Conservation (phyloP, 2,113 vertebrate species). For the Bambusicola thoracicus region DNA sequence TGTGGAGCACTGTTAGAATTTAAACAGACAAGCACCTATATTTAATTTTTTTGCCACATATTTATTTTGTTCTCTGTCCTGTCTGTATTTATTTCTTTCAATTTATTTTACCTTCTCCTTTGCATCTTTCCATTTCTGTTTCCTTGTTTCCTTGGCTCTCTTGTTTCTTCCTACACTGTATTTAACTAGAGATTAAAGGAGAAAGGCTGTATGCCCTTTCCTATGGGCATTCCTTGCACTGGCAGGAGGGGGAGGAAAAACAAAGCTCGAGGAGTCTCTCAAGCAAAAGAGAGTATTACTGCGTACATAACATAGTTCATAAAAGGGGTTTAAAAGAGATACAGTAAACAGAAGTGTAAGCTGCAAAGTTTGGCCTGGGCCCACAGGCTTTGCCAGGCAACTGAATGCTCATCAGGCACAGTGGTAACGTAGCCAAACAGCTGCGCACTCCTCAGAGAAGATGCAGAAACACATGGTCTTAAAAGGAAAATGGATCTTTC, state of each 20-base stretch:
- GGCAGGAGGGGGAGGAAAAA: background rate
- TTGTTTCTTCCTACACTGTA: background rate
- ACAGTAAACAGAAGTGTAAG: background rate
- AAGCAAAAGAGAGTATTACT: constrained; percentile 1
- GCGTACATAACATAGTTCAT: background rate
- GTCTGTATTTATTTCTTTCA: background rate
- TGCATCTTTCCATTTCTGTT: background rate
- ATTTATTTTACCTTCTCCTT: background rate
- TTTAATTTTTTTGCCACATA: background rate
- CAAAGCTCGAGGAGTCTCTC: background rate
- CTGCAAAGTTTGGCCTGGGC: background rate
- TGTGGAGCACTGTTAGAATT: constrained; percentile 15
- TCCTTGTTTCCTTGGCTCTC: background rate
- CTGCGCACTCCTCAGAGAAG: background rate
- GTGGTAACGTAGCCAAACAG: constrained; percentile 7
- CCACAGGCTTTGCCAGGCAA: background rate
- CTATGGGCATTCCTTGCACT: background rate
- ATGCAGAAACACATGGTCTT: background rate
- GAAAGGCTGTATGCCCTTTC: background rate
- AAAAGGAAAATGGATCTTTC: background rate
- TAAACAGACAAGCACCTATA: background rate
- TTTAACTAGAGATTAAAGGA: background rate
- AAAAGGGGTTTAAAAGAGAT: constrained; percentile 6
- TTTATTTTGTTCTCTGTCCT: background rate
- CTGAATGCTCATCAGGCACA: constrained; percentile 16